These are phyloP conservation scores for Athripsodes cinereus DNA, from an alignment of 2,888 invertebrate genomes.

Conservation along the genomic window DNA sequence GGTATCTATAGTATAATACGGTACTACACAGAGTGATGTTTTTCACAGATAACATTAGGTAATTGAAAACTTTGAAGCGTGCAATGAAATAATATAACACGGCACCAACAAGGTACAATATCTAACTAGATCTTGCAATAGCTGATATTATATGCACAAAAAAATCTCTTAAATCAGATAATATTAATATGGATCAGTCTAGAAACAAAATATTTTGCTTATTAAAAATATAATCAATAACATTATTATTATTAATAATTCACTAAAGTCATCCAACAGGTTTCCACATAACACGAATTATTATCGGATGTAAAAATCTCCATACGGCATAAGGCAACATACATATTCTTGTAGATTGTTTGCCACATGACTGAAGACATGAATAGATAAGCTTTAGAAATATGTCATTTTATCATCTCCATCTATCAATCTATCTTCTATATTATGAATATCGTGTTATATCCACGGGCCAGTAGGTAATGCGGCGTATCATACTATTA, in stretches of 20 bases:
- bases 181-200: neutral
- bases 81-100: no score
- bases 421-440: neutral
- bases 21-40: no score
- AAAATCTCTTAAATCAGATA: neutral
- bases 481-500: neutral
- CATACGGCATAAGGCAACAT: neutral
- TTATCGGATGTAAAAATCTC: neutral
- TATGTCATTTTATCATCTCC: slow-evolving; percentile 16
- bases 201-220: neutral
- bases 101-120: no score
- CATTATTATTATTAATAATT: neutral
- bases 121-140: no score
- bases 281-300: neutral
- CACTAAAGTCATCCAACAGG: neutral
- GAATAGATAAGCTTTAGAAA: slow-evolving; percentile 23
- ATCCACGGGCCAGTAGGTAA: no score
- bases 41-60: no score
- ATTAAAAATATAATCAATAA: slow-evolving; percentile 7
- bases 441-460: no score
- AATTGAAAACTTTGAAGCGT: no score
- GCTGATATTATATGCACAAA: no score
- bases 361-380: slow-evolving; percentile 17
- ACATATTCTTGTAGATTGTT: neutral
- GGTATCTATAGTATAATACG: no score